Conservation (phyloP, 2,797 vertebrate genomes). For the Heteromormyrus szaboi region DNA sequence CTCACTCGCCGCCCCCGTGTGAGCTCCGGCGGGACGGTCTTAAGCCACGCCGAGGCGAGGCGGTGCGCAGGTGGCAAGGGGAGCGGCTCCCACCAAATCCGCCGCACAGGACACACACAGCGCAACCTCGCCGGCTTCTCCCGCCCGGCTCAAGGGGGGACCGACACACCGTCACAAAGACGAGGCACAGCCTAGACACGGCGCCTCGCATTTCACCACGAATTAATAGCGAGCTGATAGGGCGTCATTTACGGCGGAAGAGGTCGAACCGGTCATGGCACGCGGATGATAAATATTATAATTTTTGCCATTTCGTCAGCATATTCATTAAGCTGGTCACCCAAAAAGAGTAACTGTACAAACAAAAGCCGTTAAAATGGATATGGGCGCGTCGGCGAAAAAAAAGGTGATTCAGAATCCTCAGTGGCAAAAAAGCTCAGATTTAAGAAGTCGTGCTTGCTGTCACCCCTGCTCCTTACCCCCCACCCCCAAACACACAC, state of each 20-base stretch:
- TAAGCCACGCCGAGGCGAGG: not conserved
- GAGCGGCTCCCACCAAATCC: not conserved
- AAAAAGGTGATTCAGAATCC: conserved; percentile 13
- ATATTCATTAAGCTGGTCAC: not conserved
- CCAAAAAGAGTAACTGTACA: conserved; percentile 22
- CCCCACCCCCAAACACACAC: not conserved
- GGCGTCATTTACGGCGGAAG: not conserved
- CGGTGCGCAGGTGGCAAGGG: conserved; percentile 23
- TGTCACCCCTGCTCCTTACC: not conserved
- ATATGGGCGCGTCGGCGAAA: conserved; percentile 31
- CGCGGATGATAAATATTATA: conserved; percentile 7
- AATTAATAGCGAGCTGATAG: conserved; percentile 21
- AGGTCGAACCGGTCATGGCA: not conserved
- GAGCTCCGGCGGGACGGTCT: conserved; percentile 16
- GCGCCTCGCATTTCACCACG: conserved; percentile 26
- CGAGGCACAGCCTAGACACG: conserved; percentile 8
- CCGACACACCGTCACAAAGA: conserved; percentile 22
- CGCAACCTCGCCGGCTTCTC: not conserved
- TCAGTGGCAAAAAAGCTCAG: not conserved
- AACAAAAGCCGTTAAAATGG: conserved; percentile 36
- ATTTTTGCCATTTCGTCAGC: not conserved
- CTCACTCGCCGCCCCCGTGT: not conserved
- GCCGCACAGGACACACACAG: not conserved
- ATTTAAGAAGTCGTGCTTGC: not conserved
- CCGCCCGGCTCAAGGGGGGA: not conserved